A percentile compares a stretch with the other conserved stretches of the same genome.
Evolutionary conservation across 2,113 vertebrate genomes (phyloP).

Genomic region (Stigmatopora nigra): DNA sequence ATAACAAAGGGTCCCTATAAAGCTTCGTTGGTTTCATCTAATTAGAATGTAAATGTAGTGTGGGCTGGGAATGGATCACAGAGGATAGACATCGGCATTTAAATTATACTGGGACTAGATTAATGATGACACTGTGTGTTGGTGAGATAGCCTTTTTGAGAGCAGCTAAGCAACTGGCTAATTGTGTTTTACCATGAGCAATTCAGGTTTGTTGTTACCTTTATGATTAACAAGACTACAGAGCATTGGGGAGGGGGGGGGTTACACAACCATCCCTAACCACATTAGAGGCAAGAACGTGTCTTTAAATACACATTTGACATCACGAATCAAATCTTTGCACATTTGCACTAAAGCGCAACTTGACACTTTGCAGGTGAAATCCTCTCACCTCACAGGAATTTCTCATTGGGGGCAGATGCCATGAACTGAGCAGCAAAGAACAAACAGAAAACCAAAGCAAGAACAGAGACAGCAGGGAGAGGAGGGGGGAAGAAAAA

Average conservation of each 20-base stretch:
- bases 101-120: conserved; percentile 68
- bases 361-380: conserved; percentile 35
- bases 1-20: conserved; percentile 62
- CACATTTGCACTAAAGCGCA: conserved; percentile 23
- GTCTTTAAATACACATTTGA: conserved; percentile 21
- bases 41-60: conserved; percentile 69
- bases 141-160: conserved; percentile 63
- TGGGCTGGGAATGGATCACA: conserved; percentile 57
- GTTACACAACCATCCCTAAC: conserved; percentile 25
- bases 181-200: conserved; percentile 58
- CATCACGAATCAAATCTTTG: conserved; percentile 43
- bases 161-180: conserved; percentile 58
- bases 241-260: conserved; percentile 37
- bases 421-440: conserved; percentile 59
- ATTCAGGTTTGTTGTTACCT: conserved; percentile 24
- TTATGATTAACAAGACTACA: conserved; percentile 50
- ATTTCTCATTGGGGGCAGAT: conserved; percentile 59
- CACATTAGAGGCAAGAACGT: conserved; percentile 1
- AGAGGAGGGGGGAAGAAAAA: conserved; percentile 18
- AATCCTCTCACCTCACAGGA: conserved; percentile 47
- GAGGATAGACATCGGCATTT: conserved; percentile 70
- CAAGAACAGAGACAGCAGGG: conserved; percentile 39
- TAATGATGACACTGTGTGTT: conserved; percentile 66
- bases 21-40: conserved; percentile 55
- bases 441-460: conserved; percentile 58